phyloP scores from a whole-genome alignment of 2,888 invertebrate genomes.

The Lathronympha strigana region DNA sequence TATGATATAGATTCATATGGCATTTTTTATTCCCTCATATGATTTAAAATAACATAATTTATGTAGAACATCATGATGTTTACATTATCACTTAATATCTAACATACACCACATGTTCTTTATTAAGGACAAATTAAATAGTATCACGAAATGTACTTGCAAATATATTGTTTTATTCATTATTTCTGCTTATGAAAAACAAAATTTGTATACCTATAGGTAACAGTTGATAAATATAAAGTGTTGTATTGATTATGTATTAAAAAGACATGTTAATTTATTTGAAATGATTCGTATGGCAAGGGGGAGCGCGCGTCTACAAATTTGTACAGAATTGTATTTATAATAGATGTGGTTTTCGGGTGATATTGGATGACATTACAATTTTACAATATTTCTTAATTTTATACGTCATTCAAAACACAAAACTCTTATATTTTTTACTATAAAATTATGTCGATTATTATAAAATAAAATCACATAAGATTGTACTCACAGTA shows the following conservation, averaged over 20 bases:
- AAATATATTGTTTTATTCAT: no score
- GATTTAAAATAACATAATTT: neutral
- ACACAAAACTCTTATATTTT: neutral
- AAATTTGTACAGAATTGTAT: conserved; percentile 41
- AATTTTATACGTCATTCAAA: no score
- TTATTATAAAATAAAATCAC: neutral
- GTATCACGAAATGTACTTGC: neutral
- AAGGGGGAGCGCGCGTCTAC: conserved; percentile 40
- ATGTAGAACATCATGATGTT: neutral
- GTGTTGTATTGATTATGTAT: conserved; percentile 22
- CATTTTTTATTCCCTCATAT: no score
- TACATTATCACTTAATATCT: neutral
- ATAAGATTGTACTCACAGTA: no score
- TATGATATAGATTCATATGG: neutral
- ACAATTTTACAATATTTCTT: no score
- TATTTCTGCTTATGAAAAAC: no score
- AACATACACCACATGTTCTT: conserved; percentile 3
- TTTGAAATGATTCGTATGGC: conserved; percentile 30
- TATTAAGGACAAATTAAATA: conserved; percentile 1
- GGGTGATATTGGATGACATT: conserved; percentile 31
- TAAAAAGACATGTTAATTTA: conserved; percentile 35
- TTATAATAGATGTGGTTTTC: conserved; percentile 24
- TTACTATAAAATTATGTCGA: neutral
- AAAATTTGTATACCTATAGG: neutral
- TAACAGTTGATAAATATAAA: conserved; percentile 23